Conservation (phyloP, 2,888 invertebrate genomes). For the Meiosimyza platycephala region DNA sequence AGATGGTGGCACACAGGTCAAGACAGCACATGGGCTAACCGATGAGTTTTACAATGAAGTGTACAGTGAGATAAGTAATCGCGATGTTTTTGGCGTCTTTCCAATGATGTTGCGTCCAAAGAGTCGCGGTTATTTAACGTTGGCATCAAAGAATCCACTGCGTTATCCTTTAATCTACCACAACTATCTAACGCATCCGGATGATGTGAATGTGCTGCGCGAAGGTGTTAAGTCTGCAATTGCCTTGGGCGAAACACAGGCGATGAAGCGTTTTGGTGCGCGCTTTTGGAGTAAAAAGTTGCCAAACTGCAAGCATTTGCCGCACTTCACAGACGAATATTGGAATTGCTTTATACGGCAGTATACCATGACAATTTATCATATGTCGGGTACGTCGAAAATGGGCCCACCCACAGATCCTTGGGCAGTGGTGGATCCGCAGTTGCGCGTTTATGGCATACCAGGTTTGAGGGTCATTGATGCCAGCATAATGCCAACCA, state of each 20-base stretch:
- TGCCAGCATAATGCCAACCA: conserved; percentile 88
- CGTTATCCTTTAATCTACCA: conserved; percentile 90
- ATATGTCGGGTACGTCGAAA: conserved; percentile 85
- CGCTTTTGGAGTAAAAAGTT: conserved; percentile 78
- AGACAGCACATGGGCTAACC: conserved; percentile 82
- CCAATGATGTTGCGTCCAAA: conserved; percentile 92
- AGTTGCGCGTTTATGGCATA: conserved; percentile 81
- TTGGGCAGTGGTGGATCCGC: conserved; percentile 84
- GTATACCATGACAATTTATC: conserved; percentile 90
- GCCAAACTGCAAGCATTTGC: conserved; percentile 86
- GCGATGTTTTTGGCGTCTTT: conserved; percentile 84
- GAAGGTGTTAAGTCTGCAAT: conserved; percentile 89
- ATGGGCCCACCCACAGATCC: conserved; percentile 85
- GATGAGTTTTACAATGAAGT: conserved; percentile 85
- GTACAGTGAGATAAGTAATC: conserved; percentile 77
- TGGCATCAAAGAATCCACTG: conserved; percentile 76
- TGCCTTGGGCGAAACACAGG: conserved; percentile 82
- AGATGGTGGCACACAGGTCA: conserved; percentile 85
- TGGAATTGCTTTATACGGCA: conserved; percentile 87
- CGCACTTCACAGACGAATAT: conserved; percentile 83
- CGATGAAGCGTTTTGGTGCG: conserved; percentile 83
- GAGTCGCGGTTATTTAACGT: conserved; percentile 82
- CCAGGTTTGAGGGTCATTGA: conserved; percentile 85
- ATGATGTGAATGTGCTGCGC: conserved; percentile 84
- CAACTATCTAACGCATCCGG: conserved; percentile 89